Base-by-base conservation (phyloP, 2,888 invertebrate species). In the Drosophila paracracens region DNA sequence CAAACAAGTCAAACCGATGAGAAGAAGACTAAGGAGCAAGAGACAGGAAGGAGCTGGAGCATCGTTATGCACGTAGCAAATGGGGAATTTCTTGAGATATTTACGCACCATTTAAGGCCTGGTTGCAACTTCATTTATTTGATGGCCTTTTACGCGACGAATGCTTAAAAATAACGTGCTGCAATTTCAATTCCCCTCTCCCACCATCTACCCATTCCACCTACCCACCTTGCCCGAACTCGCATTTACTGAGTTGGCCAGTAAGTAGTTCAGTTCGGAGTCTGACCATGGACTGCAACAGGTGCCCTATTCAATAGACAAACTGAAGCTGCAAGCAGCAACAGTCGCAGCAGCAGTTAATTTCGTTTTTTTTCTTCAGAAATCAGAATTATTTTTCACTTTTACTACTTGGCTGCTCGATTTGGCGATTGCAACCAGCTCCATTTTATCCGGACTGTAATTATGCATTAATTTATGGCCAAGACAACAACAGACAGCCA, bases 51-150 rank as follows among this genome's bases (percentile, higher is more conserved):
- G 35, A 60, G 71, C 43, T 40, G n/a, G 53, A 36, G 56, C 46
- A 77, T 80, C 76, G 74, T 74, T 81, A 76, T 71, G 77, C 76
- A 88, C 89, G 89, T 84, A 81, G 64, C 57, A 46, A 71, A 33
- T 67, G 70, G 75, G 60, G 83, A 84, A 89, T 84, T 79, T 87
- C 62, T 75, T 60, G 58, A 72, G 82, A 73, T 76, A 82, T 75
- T 88, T 73, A 84, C 67, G 70, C 48, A 64, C 71, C 85, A 76
- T 88, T 82, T 86, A 90, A 74, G 85, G 85, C 60, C 54, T 65
- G 62, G 61, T 79, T 76, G 86, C 90, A 83, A 74, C 89, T 90
- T 90, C 79, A 87, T 87, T 90, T 77, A 88, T 83, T 77, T 74
- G 73, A 79, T 85, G 76, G 74, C 82, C 83, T 76, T 83, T 78